Percentiles rank a stretch among this genome's conserved stretches.
phyloP scores from a whole-genome alignment of 2,888 invertebrate species.

The Drosophila lutescens region DNA sequence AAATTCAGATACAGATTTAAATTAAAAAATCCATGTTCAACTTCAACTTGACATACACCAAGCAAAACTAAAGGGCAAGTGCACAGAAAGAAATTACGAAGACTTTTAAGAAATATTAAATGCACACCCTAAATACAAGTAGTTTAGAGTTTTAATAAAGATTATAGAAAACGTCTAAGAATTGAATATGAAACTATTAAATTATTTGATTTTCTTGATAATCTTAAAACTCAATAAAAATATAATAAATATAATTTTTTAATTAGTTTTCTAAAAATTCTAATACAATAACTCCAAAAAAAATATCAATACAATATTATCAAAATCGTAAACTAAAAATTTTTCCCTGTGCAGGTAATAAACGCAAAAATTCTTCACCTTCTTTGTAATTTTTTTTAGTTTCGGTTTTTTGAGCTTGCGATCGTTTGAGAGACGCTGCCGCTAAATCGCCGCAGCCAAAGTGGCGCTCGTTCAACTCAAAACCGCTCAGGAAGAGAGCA shows the following conservation, averaged over 20 bases:
- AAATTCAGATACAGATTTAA: constrained; percentile 46
- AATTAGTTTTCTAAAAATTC: too few species aligned
- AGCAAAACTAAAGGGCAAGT: constrained; percentile 12
- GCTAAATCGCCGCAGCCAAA: constrained; percentile 36
- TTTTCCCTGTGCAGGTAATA: constrained; percentile 14
- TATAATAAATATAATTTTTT: too few species aligned
- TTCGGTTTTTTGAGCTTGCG: constrained; percentile 34
- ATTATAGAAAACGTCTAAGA: too few species aligned
- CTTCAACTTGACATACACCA: constrained; percentile 16
- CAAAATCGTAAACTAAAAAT: neutral
- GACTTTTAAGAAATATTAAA: too few species aligned
- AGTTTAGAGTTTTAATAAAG: too few species aligned
- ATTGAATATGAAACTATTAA: too few species aligned
- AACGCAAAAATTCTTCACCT: constrained; percentile 35
- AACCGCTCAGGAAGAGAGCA: constrained; percentile 2
- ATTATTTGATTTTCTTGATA: too few species aligned
- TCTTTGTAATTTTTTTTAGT: neutral
- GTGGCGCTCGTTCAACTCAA: constrained; percentile 33
- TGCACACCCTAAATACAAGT: too few species aligned
- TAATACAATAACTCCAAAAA: too few species aligned
- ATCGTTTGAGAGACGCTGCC: constrained; percentile 47
- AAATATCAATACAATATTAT: too few species aligned
- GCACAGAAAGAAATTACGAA: neutral
- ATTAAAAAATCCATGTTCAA: constrained; percentile 6
- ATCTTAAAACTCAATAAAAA: too few species aligned